phyloP scores from a whole-genome alignment of 64 coral and sea anemone species.

The Pachyseris speciosa region DNA sequence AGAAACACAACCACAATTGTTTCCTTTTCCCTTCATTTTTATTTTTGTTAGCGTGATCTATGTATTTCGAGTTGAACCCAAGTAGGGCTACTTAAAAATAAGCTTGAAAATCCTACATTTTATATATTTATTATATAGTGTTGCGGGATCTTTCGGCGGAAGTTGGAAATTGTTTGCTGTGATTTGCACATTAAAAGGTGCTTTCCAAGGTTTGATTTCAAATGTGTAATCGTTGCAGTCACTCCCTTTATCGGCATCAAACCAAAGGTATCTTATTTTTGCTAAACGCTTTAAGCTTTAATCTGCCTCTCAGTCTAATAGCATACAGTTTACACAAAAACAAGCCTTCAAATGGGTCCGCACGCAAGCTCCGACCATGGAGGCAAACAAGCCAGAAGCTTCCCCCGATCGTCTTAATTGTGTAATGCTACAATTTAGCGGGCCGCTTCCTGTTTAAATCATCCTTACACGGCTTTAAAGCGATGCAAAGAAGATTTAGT shows the following conservation, averaged over 20 bases:
- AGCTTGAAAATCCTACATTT: background rate
- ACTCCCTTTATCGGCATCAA: constrained; percentile 3
- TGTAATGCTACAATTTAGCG: background rate
- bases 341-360: background rate
- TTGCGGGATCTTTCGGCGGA: background rate
- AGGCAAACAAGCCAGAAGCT: background rate
- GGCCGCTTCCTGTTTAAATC: background rate
- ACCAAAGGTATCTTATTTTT: constrained; percentile 26
- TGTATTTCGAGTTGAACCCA: background rate
- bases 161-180: background rate
- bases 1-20: too few species aligned
- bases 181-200: background rate
- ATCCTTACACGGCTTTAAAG: background rate
- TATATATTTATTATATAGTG: too few species aligned
- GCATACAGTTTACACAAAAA: constrained; percentile 2
- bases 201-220: background rate
- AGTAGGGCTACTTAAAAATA: background rate
- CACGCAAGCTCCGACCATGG: background rate
- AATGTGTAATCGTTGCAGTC: background rate
- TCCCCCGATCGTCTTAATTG: background rate
- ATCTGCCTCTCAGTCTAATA: constrained; percentile 27
- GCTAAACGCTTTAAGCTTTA: constrained; percentile 46
- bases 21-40: too few species aligned
- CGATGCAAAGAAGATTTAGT: background rate
- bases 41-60: background rate